A percentile compares a stretch with the other conserved stretches of the same genome.
These are phyloP conservation scores for Erebia ligea DNA, from an alignment of 2,888 invertebrate genomes.

Conservation along the genomic window DNA sequence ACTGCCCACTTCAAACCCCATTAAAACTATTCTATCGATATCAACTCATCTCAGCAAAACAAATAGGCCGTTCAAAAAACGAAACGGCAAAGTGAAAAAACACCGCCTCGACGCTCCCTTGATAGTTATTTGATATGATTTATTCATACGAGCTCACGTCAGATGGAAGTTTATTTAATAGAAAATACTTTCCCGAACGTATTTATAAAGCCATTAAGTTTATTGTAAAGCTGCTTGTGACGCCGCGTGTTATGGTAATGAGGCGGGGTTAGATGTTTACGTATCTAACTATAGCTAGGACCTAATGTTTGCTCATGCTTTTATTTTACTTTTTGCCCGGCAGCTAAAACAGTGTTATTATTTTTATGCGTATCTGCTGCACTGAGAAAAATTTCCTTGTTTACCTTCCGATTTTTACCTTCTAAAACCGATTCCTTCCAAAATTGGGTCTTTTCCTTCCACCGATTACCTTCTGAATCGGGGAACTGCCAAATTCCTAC, in stretches of 20 bases:
- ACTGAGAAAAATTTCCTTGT: no score
- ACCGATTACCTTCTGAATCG: no score
- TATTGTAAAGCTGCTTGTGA: slow-evolving; percentile 73
- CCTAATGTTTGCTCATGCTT: slow-evolving; percentile 52
- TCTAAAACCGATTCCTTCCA: no score
- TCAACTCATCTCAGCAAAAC: slow-evolving; percentile 7
- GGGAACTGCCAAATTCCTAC: no score
- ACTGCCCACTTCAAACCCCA: neutral
- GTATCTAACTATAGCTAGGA: slow-evolving; percentile 50
- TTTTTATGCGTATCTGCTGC: no score
- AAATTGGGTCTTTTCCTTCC: no score
- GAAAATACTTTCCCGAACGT: slow-evolving; percentile 78
- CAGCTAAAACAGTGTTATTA: no score
- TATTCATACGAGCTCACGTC: slow-evolving; percentile 84
- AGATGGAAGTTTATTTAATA: slow-evolving; percentile 82
- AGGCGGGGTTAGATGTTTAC: slow-evolving; percentile 58
- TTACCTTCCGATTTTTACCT: no score
- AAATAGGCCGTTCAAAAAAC: slow-evolving; percentile 14
- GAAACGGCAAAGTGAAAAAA: slow-evolving; percentile 7
- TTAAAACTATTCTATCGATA: slow-evolving; percentile 6
- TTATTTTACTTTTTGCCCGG: neutral
- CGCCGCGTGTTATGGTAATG: slow-evolving; percentile 75
- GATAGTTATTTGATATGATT: slow-evolving; percentile 89
- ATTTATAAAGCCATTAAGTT: slow-evolving; percentile 81
- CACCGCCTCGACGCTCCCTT: slow-evolving; percentile 63